Percentiles rank a stretch among this genome's conserved stretches.
These are phyloP conservation scores for Actinostola sp. DNA, from an alignment of 92 coral and sea anemone species.

Conservation along the genomic window DNA sequence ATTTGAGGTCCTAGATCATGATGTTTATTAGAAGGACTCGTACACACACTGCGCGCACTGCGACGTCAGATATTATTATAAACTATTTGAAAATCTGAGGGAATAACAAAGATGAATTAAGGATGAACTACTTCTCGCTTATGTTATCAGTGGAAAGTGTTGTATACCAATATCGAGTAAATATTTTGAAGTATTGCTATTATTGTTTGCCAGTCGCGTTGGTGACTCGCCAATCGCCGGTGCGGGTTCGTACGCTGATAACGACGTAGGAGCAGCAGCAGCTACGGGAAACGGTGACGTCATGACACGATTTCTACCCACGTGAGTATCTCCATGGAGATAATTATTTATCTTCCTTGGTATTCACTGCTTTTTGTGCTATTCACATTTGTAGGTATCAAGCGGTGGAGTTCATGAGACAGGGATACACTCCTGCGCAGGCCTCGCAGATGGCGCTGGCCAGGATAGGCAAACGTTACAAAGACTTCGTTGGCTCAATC, in stretches of 20 bases:
- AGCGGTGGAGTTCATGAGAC: conserved; percentile 83
- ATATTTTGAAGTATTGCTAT: background rate
- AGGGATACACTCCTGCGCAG: conserved; percentile 68
- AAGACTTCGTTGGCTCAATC: conserved; percentile 67
- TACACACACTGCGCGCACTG: too few species aligned
- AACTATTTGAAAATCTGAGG: too few species aligned
- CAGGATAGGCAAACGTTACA: conserved; percentile 63
- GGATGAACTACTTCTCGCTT: too few species aligned
- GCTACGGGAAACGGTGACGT: conserved; percentile 87
- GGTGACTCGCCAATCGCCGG: conserved; percentile 87
- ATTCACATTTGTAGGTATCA: conserved; percentile 48
- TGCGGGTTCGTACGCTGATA: conserved; percentile 85
- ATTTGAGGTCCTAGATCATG: too few species aligned
- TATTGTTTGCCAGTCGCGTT: conserved; percentile 57
- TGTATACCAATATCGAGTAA: background rate
- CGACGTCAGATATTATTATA: too few species aligned
- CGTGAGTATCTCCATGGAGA: conserved; percentile 36
- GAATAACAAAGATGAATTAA: too few species aligned
- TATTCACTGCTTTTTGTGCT: background rate
- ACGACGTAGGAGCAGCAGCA: conserved; percentile 88
- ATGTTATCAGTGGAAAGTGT: too few species aligned
- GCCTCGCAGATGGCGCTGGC: conserved; percentile 71
- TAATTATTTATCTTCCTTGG: background rate
- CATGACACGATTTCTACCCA: conserved; percentile 82
- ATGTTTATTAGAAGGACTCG: too few species aligned